These are phyloP conservation scores for Dermatemys mawii DNA, from an alignment of 2,113 vertebrate genomes.

Conservation along the genomic window DNA sequence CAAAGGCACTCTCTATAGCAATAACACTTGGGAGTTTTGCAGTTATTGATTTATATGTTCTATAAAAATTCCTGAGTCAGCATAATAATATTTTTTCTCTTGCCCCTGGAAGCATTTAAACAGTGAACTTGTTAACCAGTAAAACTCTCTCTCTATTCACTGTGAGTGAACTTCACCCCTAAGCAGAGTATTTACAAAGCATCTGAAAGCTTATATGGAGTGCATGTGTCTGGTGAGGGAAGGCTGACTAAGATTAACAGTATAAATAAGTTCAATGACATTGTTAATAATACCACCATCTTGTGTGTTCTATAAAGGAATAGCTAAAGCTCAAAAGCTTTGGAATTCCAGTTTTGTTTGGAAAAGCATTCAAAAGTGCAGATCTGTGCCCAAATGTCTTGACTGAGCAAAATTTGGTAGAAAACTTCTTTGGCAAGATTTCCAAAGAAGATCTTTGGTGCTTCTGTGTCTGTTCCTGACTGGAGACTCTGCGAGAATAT, in stretches of 20 bases:
- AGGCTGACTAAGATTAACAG: background rate
- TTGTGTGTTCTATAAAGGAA: background rate
- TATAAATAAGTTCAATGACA: background rate
- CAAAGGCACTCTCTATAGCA: background rate
- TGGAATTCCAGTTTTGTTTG: background rate
- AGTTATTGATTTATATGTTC: background rate
- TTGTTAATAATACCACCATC: background rate
- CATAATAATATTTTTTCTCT: background rate
- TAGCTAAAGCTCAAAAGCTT: background rate
- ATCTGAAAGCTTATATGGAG: background rate
- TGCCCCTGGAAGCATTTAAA: background rate
- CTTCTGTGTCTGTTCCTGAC: background rate
- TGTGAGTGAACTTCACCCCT: background rate
- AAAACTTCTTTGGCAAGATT: no score
- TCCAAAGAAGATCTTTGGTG: background rate
- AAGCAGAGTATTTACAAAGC: background rate
- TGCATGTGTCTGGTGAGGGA: background rate
- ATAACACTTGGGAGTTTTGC: background rate
- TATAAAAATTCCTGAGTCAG: background rate
- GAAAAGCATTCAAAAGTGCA: background rate
- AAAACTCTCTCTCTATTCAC: background rate
- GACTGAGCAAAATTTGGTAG: background rate
- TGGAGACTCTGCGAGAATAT: background rate
- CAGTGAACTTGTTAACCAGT: background rate
- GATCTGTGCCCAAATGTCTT: background rate